Evolutionary conservation across 2,113 vertebrate genomes (phyloP).

Genomic region (Passer montanus): DNA sequence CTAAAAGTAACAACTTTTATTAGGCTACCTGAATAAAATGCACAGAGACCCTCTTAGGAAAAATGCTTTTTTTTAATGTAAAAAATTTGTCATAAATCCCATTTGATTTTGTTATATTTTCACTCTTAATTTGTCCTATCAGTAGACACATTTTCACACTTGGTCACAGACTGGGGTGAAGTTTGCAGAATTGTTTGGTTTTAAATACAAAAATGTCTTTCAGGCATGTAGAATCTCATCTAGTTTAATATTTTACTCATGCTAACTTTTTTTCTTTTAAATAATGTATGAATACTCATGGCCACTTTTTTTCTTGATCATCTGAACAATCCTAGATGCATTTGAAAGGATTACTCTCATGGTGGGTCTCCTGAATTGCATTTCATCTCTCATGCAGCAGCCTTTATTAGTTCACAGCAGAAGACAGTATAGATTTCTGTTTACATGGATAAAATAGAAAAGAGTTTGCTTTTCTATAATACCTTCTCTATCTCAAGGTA

Average conservation of each 20-base stretch:
- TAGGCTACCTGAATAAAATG: background rate
- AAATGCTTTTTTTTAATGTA: background rate
- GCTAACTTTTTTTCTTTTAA: background rate
- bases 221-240: background rate
- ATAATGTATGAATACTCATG: background rate
- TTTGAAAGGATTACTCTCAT: constrained; percentile 26
- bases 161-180: background rate
- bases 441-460: constrained; percentile 44
- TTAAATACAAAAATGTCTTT: background rate
- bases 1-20: background rate
- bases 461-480: constrained; percentile 35
- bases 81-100: background rate
- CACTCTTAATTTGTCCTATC: background rate
- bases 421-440: constrained; percentile 54
- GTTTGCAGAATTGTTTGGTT: background rate
- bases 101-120: background rate
- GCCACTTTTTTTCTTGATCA: background rate
- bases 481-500: constrained; percentile 20
- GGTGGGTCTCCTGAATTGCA: constrained; percentile 19
- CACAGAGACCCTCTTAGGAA: background rate
- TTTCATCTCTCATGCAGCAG: constrained; percentile 31
- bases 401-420: constrained; percentile 45
- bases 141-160: background rate
- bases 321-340: background rate
- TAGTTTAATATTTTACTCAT: background rate